Evolutionary conservation across 2,797 vertebrate species (phyloP), one percentile per base, ranked within the genome.

Genomic region (Rhinoraja longicauda): DNA sequence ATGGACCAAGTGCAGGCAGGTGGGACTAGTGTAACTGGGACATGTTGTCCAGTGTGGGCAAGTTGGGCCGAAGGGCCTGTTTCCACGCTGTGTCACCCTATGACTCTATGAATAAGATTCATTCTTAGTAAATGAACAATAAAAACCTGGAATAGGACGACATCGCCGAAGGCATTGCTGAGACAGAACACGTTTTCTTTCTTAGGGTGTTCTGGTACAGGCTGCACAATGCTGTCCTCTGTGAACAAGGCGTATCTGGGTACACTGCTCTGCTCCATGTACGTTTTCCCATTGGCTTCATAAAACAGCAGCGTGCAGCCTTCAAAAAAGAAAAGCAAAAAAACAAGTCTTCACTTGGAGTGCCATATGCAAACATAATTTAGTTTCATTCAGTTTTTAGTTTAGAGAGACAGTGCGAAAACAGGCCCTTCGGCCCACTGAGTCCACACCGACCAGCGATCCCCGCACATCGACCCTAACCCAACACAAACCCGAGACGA

Each of bases 131-230:
- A 93, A 32, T 93, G 26, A 57, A 64, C 73, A 59, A 79, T 29
- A 92, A 45, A 82, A 94, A 99, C 98, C 98, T 99, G 98, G 95
- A 99, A 99, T 86, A 98, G 96, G 96, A 98, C 98, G 94, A 98
- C 98, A 32, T 99, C 98, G 57, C 98, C 98, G 0, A 98, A 98
- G 12, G 97, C 97, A 95, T 99, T 99, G 96, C 98, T 99, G 93
- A 99, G 97, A 95, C 98, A 99, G 95, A 99, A 99, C 57, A 99
- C 97, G 0, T 98, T 98, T 94, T 99, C 98, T 95, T 98, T 99
- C 95, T 98, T 99, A 70, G 98, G 98, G 93, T 99, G 98, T 93
- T 99, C 98, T 0, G 98, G 98, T 84, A 98, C 97, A 15, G 98
- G 97, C 94, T 99, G 98, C 90, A 99, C 98, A 3, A 99, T 96